phyloP scores from a whole-genome alignment of 1,140 invertebrate genomes.

The Trichonephila clavata region DNA sequence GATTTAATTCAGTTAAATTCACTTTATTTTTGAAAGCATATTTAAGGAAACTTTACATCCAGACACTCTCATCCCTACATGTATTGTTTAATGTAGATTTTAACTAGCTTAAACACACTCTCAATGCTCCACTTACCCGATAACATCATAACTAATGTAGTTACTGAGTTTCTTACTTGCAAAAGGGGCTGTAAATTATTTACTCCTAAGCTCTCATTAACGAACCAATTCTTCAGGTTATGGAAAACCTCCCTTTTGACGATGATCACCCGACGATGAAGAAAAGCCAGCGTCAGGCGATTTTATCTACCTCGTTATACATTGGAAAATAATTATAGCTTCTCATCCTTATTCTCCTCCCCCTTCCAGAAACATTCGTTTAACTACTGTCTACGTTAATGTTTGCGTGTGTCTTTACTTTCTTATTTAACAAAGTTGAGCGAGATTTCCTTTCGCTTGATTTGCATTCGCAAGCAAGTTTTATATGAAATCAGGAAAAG shows the following conservation, averaged over 20 bases:
- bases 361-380: not conserved
- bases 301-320: conserved; percentile 14
- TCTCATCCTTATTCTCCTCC: not conserved
- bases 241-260: not conserved
- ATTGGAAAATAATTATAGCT: conserved; percentile 11
- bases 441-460: conserved; percentile 30
- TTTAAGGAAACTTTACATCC: not conserved
- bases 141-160: not conserved
- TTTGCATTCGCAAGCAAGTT: conserved; percentile 19
- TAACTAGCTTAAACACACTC: not conserved
- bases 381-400: not conserved
- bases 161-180: not conserved
- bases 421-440: conserved; percentile 41
- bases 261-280: not conserved
- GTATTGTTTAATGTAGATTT: not conserved
- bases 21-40: too few relatives aligned
- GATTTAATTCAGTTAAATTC: too few relatives aligned
- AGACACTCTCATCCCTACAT: not conserved
- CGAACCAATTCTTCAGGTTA: not conserved
- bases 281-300: not conserved
- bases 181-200: not conserved
- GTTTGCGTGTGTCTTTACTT: not conserved
- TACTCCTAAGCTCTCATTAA: not conserved
- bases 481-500: conserved; percentile 18
- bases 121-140: not conserved